Conservation (phyloP, 1,140 invertebrate genomes). For the Amphibalanus amphitrite region DNA sequence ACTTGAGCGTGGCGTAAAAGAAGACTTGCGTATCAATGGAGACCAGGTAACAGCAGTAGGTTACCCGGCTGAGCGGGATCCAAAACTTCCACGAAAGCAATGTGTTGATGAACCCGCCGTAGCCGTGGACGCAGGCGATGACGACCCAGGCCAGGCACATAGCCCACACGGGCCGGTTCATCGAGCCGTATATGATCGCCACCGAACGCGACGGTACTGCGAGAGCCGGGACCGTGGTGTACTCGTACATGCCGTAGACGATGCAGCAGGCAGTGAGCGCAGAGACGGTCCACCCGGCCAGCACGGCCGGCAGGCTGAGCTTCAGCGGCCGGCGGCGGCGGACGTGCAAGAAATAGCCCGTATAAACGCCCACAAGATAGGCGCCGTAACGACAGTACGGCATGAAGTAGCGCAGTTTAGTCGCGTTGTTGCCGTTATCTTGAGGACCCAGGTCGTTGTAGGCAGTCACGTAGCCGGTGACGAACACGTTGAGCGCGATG, state of each 20-base stretch:
- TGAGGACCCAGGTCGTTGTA: not conserved
- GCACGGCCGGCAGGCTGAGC: not conserved
- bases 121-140: constrained; percentile 47
- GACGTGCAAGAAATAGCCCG: constrained; percentile 10
- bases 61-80: constrained; percentile 46
- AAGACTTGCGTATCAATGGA: constrained; percentile 15
- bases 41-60: constrained; percentile 48
- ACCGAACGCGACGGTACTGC: constrained; percentile 20
- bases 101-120: constrained; percentile 40
- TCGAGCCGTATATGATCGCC: constrained; percentile 35
- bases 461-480: not conserved
- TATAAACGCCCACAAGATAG: constrained; percentile 11
- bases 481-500: not conserved
- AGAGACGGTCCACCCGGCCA: not conserved
- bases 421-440: not conserved
- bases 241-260: not conserved
- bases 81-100: constrained; percentile 46
- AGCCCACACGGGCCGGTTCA: constrained; percentile 38
- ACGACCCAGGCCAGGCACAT: constrained; percentile 41
- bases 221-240: not conserved
- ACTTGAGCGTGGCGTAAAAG: constrained; percentile 4
- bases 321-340: not conserved
- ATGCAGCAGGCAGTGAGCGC: not conserved
- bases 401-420: constrained; percentile 8
- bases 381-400: constrained; percentile 13